Evolutionary conservation across 2,888 invertebrate genomes (phyloP).

Genomic region (Gastrophysa polygoni): DNA sequence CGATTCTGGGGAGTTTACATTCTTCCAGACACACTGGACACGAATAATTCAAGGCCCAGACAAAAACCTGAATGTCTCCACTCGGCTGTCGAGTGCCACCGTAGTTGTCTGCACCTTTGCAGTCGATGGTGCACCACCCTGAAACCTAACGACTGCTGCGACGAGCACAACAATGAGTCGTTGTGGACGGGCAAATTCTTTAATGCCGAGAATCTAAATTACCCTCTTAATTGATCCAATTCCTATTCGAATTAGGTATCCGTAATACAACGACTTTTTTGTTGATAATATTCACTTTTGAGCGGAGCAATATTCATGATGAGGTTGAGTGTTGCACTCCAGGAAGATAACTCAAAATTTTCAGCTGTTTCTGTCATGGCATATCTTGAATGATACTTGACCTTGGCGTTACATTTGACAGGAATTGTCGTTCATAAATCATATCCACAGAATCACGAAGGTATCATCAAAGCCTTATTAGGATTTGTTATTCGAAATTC

Average conservation of each 20-base stretch:
- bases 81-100: slow-evolving; percentile 55
- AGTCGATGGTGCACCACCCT: slow-evolving; percentile 46
- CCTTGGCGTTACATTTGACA: too few relatives aligned
- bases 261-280: too few relatives aligned
- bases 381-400: too few relatives aligned
- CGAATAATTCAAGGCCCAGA: slow-evolving; percentile 55
- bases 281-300: too few relatives aligned
- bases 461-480: too few relatives aligned
- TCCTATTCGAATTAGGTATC: not conserved
- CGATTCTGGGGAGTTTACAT: slow-evolving; percentile 55
- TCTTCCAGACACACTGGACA: slow-evolving; percentile 55
- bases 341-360: too few relatives aligned
- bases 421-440: too few relatives aligned
- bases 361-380: too few relatives aligned
- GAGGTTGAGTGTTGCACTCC: too few relatives aligned
- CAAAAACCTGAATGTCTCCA: slow-evolving; percentile 54
- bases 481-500: too few relatives aligned
- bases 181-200: slow-evolving; percentile 24
- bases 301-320: too few relatives aligned
- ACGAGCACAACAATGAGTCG: slow-evolving; percentile 30
- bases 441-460: too few relatives aligned
- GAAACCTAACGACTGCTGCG: slow-evolving; percentile 35
- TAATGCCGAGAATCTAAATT: slow-evolving; percentile 23
- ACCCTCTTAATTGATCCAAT: slow-evolving; percentile 23
- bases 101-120: slow-evolving; percentile 54